Evolutionary conservation across 35 echinoderm and acorn worm genomes (phyloP), one percentile per base, ranked within the genome.

Genomic region (Apostichopus japonicus): DNA sequence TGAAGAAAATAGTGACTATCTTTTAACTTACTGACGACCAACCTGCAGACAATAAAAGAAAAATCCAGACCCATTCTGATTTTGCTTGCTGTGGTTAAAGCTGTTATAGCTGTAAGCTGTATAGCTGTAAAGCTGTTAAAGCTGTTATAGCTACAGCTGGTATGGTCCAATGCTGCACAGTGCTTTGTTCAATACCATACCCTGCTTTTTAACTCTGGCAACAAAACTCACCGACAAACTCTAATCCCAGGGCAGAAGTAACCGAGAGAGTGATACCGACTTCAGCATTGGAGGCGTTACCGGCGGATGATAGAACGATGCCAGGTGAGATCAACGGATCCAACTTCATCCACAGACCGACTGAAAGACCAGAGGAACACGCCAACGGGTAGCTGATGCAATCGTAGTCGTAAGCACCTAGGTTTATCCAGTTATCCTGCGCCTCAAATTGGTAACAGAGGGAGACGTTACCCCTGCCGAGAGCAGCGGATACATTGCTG

Each of bases 331-430:
- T 14, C 4, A 54, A 52, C 2, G 78, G 56, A 55, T 79, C 24
- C 10, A 97, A 33, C 15, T 84, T 94, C 4, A 97, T 59, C 95
- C 95, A 97, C 13, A 97, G 25, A 56, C 90, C 84, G 14, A 97
- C 55, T 9, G 93, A 83, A 5, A 97, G 55, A 1, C 95, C 95
- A 8, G 78, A 57, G 7, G 79, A 65, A 55, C 95, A 97, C 25
- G 54, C 19, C 9, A 51, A 65, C 1, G 95, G 95, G 0, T 71
- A 67, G 33, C 83, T 90, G 72, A 97, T 91, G 51, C 95, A 97
- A 15, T 90, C 51, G 54, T 84, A 55, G 7, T 75, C 70, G 23
- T 90, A 94, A 78, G 94, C 87, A 2, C 84, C 95, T 17, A 97
- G 79, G 55, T 94, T 65, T 33, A 97, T 57, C 84, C 91, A 93